A percentile compares a stretch with the other conserved stretches of the same genome.
Conservation (phyloP, 2,888 invertebrate genomes). For the Drosophila glabriapex region DNA sequence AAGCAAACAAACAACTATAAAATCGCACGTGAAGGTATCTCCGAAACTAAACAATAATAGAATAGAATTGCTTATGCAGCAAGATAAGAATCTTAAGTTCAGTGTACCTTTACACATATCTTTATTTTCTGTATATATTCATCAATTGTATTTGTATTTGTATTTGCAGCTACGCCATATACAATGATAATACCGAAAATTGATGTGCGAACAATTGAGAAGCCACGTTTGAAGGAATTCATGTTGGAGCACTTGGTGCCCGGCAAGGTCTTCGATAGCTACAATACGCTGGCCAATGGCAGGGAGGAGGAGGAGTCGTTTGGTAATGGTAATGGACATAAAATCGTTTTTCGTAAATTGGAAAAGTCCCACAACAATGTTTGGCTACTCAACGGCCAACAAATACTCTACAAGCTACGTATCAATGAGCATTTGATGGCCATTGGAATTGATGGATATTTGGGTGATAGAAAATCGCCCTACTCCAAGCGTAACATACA, state of each 20-base stretch:
- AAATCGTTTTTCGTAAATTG: conserved; percentile 85
- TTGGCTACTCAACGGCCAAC: conserved; percentile 85
- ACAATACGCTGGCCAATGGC: conserved; percentile 72
- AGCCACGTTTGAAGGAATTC: conserved; percentile 87
- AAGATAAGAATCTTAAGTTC: background rate
- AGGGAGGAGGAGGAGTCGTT: conserved; percentile 85
- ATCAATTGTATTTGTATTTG: conserved; percentile 1
- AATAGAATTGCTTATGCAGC: background rate
- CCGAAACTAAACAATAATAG: background rate
- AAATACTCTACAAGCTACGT: conserved; percentile 84
- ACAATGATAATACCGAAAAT: conserved; percentile 87
- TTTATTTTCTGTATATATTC: conserved; percentile 1
- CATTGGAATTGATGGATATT: conserved; percentile 85
- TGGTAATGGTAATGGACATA: conserved; percentile 86
- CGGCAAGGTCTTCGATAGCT: conserved; percentile 86
- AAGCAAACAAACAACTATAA: conserved; percentile 13
- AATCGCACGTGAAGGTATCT: conserved; percentile 46
- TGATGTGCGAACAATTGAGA: conserved; percentile 86
- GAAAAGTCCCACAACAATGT: conserved; percentile 84
- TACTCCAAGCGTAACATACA: conserved; percentile 86
- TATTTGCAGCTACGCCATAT: conserved; percentile 87
- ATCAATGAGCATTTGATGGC: conserved; percentile 84
- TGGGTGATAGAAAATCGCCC: conserved; percentile 85
- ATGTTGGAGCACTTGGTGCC: conserved; percentile 88
- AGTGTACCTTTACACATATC: background rate